Percentiles rank a stretch among this genome's conserved stretches.
Conservation (phyloP, 2,113 vertebrate species). For the Chroicocephalus ridibundus region DNA sequence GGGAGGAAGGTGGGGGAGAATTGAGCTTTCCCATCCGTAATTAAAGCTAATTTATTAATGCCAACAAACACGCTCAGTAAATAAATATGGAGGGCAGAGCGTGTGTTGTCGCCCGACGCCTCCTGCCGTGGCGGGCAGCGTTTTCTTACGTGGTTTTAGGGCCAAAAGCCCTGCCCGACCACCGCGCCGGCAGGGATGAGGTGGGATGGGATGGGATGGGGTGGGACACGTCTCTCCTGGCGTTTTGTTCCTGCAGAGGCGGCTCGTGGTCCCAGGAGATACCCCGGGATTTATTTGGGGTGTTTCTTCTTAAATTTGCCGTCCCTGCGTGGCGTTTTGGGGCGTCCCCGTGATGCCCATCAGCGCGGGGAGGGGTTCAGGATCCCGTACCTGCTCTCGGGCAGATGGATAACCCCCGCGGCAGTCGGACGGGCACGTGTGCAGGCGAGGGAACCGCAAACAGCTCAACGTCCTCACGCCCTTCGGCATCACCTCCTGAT, state of each 20-base stretch:
- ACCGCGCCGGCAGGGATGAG: accelerated
- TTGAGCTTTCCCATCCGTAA: neutral
- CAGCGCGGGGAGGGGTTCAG: neutral
- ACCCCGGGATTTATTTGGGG: neutral
- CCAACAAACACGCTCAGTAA: neutral
- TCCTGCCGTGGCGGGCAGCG: accelerated
- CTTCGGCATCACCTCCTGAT: neutral
- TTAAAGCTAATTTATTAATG: neutral
- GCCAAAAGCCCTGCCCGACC: neutral
- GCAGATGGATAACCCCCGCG: neutral
- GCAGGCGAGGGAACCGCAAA: neutral
- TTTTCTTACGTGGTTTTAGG: neutral
- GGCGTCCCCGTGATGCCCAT: too few relatives aligned
- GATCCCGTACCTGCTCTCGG: too few relatives aligned
- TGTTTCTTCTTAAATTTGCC: too few relatives aligned
- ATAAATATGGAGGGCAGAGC: too few relatives aligned
- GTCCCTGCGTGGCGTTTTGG: neutral
- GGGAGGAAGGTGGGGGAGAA: neutral
- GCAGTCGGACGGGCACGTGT: too few relatives aligned
- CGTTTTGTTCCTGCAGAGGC: neutral
- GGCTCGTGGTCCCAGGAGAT: neutral
- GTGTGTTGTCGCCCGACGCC: accelerated
- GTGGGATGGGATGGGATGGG: accelerated
- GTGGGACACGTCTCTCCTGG: accelerated
- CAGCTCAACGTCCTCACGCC: too few relatives aligned